These are phyloP conservation scores for Macroramphosus scolopax DNA, from an alignment of 2,797 vertebrate species.

Conservation along the genomic window DNA sequence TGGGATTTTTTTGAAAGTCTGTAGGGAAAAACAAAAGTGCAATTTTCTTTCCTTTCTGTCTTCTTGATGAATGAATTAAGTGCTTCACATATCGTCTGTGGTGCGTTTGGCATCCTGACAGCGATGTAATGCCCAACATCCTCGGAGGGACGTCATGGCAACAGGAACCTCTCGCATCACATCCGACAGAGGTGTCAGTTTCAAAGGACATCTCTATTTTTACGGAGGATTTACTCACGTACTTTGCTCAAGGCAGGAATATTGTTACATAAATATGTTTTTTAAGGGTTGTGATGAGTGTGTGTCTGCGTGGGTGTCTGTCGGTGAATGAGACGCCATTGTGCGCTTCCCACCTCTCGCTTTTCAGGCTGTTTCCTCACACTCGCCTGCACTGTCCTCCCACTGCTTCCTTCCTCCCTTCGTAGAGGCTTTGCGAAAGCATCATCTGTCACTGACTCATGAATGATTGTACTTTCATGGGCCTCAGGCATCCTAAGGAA, in stretches of 20 bases:
- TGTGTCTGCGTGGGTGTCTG: conserved; percentile 42
- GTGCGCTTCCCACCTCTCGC: conserved; percentile 59
- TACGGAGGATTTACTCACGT: conserved; percentile 23
- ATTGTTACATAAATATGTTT: conserved; percentile 47
- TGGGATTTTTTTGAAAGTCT: too few species aligned
- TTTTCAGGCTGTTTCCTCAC: conserved; percentile 56
- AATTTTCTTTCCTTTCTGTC: too few species aligned
- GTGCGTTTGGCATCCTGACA: conserved; percentile 1
- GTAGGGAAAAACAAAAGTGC: too few species aligned
- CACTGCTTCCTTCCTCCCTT: conserved; percentile 60
- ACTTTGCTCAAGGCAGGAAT: conserved; percentile 42
- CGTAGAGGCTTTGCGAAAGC: conserved; percentile 19
- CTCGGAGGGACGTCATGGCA: neutral
- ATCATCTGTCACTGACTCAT: conserved; percentile 59
- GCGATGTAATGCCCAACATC: neutral
- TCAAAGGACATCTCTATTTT: conserved; percentile 50
- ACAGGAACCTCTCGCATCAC: conserved; percentile 27
- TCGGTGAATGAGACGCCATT: conserved; percentile 41
- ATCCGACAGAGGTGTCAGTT: neutral
- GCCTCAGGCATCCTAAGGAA: conserved; percentile 14
- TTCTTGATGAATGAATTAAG: too few species aligned
- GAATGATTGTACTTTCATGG: conserved; percentile 48
- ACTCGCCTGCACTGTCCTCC: conserved; percentile 63
- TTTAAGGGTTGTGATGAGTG: conserved; percentile 32
- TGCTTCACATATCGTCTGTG: too few species aligned